These are phyloP conservation scores for Ispidina lecontei DNA, from an alignment of 2,797 vertebrate genomes.

Conservation along the genomic window DNA sequence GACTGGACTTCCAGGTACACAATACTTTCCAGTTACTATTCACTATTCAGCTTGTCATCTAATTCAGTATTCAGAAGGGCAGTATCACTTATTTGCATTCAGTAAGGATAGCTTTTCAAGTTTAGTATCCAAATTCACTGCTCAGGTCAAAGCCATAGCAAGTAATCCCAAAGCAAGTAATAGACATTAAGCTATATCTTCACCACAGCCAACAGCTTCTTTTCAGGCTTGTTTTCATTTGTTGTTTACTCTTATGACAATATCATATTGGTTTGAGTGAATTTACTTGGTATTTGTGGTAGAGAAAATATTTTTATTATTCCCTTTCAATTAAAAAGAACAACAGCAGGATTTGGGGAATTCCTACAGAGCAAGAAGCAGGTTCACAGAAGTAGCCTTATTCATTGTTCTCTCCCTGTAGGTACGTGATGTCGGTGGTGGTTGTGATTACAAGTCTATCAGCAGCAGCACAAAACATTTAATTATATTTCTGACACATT, in stretches of 20 bases:
- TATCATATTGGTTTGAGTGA: neutral
- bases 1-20: neutral
- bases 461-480: constrained; percentile 7
- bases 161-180: neutral
- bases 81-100: neutral
- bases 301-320: neutral
- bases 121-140: neutral
- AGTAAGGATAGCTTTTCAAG: neutral
- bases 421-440: neutral
- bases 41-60: neutral
- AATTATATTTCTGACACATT: constrained; percentile 38
- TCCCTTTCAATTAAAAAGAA: neutral
- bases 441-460: neutral
- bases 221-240: neutral
- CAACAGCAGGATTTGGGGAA: neutral
- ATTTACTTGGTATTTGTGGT: neutral
- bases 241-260: neutral
- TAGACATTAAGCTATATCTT: neutral
- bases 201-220: neutral
- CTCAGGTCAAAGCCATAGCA: neutral
- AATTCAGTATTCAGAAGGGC: neutral
- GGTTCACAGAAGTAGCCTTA: neutral
- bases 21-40: neutral
- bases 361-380: neutral
- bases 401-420: neutral